Conservation (phyloP, 2,797 vertebrate species). For the Anguilla megastoma region DNA sequence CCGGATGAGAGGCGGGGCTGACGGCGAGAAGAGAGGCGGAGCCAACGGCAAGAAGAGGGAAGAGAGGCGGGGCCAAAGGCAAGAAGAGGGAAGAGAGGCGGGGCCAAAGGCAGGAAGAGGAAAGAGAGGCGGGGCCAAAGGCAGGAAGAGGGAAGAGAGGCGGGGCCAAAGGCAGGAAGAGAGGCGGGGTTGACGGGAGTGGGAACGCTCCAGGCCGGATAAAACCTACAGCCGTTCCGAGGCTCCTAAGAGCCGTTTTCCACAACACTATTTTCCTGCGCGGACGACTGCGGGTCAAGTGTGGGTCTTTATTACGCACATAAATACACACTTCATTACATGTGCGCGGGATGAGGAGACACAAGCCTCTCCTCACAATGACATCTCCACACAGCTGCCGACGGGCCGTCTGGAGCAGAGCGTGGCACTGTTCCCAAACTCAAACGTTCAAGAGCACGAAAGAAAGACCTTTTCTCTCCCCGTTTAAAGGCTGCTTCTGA, state of each 20-base stretch:
- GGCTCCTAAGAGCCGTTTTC: neutral
- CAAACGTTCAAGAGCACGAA: neutral
- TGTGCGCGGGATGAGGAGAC: conserved; percentile 53
- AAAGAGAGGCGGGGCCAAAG: no score
- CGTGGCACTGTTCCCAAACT: conserved; percentile 55
- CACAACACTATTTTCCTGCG: conserved; percentile 2
- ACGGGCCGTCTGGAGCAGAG: conserved; percentile 63
- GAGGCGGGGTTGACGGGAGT: conserved; percentile 25
- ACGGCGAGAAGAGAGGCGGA: conserved; percentile 5
- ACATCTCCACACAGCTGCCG: conserved; percentile 65
- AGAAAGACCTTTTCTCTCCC: conserved; percentile 41
- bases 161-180: neutral
- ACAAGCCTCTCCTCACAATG: conserved; percentile 57
- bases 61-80: no score
- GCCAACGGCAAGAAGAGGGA: conserved; percentile 18
- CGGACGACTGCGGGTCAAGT: conserved; percentile 49
- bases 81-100: no score
- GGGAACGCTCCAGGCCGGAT: neutral
- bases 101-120: no score
- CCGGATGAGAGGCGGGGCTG: conserved; percentile 41
- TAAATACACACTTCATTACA: conserved; percentile 43
- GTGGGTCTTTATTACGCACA: conserved; percentile 55
- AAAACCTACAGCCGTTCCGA: neutral
- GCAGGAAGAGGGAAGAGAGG: no score
- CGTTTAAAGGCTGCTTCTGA: conserved; percentile 21